Conservation (phyloP, 2,113 vertebrate species). For the Mus spicilegus region DNA sequence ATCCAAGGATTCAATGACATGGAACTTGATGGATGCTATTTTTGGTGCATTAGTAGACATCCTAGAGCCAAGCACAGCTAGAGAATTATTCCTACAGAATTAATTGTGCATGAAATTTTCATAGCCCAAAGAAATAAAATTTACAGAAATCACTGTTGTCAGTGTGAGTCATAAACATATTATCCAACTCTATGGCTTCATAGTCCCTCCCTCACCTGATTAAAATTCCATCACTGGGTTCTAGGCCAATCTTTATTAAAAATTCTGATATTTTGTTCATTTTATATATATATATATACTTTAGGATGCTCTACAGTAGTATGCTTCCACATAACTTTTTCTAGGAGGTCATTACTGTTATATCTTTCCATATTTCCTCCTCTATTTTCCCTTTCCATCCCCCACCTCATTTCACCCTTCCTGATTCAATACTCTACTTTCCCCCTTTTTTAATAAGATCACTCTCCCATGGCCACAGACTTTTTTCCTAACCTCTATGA, state of each 20-base stretch:
- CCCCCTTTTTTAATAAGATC: not conserved
- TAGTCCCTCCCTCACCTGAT: not conserved
- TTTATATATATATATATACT: not conserved
- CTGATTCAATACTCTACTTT: not conserved
- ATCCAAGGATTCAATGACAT: not conserved
- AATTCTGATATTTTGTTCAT: constrained; percentile 17
- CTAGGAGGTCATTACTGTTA: not conserved
- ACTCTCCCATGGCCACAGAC: not conserved
- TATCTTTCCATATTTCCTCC: not conserved
- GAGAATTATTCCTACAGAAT: constrained; percentile 43
- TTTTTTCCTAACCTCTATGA: not conserved
- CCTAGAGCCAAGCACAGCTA: not conserved
- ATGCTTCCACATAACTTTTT: not conserved
- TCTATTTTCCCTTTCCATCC: not conserved
- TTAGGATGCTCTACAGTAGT: not conserved
- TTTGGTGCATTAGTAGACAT: constrained; percentile 40
- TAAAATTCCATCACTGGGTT: not conserved
- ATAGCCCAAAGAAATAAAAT: constrained; percentile 49
- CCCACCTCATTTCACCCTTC: not conserved
- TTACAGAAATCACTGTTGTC: constrained; percentile 31
- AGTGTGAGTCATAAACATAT: constrained; percentile 16
- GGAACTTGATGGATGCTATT: constrained; percentile 1
- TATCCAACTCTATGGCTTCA: not conserved
- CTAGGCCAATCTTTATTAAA: not conserved
- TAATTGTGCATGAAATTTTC: constrained; percentile 40